Percentiles rank a stretch among this genome's conserved stretches.
phyloP scores from a whole-genome alignment of 2,113 vertebrate genomes.

The Lasiurus cinereus region DNA sequence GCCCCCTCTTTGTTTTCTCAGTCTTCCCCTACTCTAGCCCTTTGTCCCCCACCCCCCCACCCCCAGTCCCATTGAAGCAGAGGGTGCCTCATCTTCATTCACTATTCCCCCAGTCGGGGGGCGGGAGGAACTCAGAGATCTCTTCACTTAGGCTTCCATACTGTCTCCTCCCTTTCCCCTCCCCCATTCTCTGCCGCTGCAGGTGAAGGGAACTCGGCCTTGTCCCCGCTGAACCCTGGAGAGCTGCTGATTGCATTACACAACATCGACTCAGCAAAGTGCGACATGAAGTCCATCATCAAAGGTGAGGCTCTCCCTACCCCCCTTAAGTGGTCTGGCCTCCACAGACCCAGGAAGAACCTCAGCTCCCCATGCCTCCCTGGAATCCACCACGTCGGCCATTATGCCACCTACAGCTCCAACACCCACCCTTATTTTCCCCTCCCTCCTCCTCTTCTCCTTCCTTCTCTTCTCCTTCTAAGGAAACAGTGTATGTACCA shows the following conservation, averaged over 20 bases:
- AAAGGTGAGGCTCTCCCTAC: conserved; percentile 89
- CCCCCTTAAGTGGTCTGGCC: neutral
- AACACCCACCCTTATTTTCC: neutral
- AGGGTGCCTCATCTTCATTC: accelerated
- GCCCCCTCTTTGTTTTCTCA: neutral
- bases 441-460: too few relatives aligned
- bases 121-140: accelerated
- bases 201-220: conserved; percentile 94
- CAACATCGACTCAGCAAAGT: conserved; percentile 96
- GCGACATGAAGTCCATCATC: conserved; percentile 99
- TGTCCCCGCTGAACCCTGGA: conserved; percentile 95
- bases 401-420: neutral
- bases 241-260: conserved; percentile 96
- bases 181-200: accelerated
- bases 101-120: too few relatives aligned
- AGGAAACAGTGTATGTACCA: neutral
- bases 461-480: neutral
- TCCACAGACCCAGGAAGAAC: neutral
- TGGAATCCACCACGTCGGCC: neutral
- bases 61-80: neutral
- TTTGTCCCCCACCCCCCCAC: too few relatives aligned
- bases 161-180: neutral
- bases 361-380: neutral
- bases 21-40: neutral
- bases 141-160: neutral